Evolutionary conservation across 2,888 invertebrate genomes (phyloP).

Genomic region (Crocallis elinguaria): DNA sequence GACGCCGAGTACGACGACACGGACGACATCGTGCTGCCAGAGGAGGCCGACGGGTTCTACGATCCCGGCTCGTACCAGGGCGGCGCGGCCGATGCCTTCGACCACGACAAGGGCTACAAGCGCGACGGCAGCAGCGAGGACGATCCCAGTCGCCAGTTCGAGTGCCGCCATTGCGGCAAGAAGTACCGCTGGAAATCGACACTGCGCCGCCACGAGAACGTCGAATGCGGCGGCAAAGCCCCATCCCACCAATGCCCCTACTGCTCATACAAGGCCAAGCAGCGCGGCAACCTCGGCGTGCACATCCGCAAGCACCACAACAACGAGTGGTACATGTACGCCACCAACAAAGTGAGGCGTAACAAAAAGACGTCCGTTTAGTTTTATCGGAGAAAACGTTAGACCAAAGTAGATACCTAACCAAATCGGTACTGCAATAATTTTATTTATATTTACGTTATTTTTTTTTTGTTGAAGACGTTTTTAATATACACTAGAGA

Average conservation of each 20-base stretch:
- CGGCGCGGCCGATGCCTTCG: slow-evolving; percentile 51
- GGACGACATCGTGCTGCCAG: slow-evolving; percentile 80
- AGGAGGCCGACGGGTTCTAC: slow-evolving; percentile 67
- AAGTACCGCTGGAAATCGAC: slow-evolving; percentile 95
- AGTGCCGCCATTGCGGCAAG: slow-evolving; percentile 93
- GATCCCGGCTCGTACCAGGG: slow-evolving; percentile 26
- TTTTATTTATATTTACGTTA: slow-evolving; percentile 70
- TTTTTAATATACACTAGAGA: slow-evolving; percentile 74
- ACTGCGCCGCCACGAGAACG: slow-evolving; percentile 91
- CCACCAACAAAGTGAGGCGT: slow-evolving; percentile 76
- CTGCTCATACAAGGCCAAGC: slow-evolving; percentile 91
- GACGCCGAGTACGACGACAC: slow-evolving; percentile 80
- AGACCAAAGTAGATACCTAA: slow-evolving; percentile 82
- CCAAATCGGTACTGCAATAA: slow-evolving; percentile 84
- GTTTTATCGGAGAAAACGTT: slow-evolving; percentile 15
- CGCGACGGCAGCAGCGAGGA: slow-evolving; percentile 68
- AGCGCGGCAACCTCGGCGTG: slow-evolving; percentile 92
- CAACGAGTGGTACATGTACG: slow-evolving; percentile 81
- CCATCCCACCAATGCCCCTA: slow-evolving; percentile 92
- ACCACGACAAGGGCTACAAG: slow-evolving; percentile 65
- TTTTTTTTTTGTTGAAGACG: slow-evolving; percentile 71
- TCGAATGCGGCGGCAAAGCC: slow-evolving; percentile 93
- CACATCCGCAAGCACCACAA: slow-evolving; percentile 92
- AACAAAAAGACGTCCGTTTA: slow-evolving; percentile 73
- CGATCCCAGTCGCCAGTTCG: slow-evolving; percentile 87